These are phyloP conservation scores for Vanessa tameamea DNA, from an alignment of 1,140 invertebrate genomes.

Conservation along the genomic window DNA sequence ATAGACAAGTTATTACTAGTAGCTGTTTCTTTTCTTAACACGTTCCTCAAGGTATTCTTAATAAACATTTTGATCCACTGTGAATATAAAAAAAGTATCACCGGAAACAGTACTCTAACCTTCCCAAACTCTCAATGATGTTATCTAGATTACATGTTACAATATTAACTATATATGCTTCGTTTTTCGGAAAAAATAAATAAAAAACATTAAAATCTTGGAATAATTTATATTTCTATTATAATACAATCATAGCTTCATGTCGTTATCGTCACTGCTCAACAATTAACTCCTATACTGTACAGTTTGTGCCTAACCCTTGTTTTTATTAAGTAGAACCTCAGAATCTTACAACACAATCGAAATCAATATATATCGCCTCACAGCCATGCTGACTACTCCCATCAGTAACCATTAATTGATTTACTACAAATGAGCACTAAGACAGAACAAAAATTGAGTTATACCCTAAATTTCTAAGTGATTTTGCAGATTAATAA, in stretches of 20 bases:
- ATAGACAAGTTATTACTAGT: too few species aligned
- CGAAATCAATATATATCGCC: slow-evolving; percentile 38
- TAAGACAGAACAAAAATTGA: slow-evolving; percentile 44
- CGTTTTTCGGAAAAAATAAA: not conserved
- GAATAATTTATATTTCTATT: slow-evolving; percentile 79
- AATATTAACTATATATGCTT: not conserved
- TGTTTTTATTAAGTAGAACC: slow-evolving; percentile 37
- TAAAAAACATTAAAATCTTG: slow-evolving; percentile 39
- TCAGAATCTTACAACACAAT: slow-evolving; percentile 35
- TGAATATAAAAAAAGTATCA: too few species aligned
- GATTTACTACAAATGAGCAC: slow-evolving; percentile 43
- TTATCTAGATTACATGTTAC: too few species aligned
- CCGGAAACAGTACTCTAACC: too few species aligned
- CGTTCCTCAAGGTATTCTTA: too few species aligned
- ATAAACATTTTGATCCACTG: too few species aligned
- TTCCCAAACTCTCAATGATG: too few species aligned
- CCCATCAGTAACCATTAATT: slow-evolving; percentile 36
- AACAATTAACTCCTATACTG: slow-evolving; percentile 65
- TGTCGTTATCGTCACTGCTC: slow-evolving; percentile 75
- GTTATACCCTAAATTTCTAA: slow-evolving; percentile 36
- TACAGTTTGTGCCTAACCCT: slow-evolving; percentile 71
- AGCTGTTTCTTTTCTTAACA: too few species aligned
- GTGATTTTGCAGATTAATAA: slow-evolving; percentile 24
- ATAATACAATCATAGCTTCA: slow-evolving; percentile 70
- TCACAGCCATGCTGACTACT: slow-evolving; percentile 61